These are phyloP conservation scores for Hirtodrosophila duncani DNA, from an alignment of 2,888 invertebrate genomes.

Conservation along the genomic window DNA sequence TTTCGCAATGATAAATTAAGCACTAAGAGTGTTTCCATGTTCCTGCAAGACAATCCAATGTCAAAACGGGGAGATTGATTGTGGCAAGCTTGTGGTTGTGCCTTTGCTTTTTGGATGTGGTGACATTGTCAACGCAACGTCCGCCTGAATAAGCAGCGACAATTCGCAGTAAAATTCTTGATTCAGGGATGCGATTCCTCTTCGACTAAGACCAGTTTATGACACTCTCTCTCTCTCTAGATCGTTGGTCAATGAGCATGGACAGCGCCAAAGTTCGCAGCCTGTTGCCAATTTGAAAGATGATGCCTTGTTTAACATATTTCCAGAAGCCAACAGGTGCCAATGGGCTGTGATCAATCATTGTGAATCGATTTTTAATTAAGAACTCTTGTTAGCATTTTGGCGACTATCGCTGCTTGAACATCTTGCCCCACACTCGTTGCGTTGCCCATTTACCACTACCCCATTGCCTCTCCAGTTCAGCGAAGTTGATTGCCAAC, in stretches of 20 bases:
- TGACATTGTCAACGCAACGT: conserved; percentile 66
- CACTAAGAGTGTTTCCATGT: conserved; percentile 78
- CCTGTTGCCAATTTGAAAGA: conserved; percentile 50
- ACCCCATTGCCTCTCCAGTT: conserved; percentile 18
- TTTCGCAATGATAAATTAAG: conserved; percentile 77
- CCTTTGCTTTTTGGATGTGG: conserved; percentile 5
- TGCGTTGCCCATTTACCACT: conserved; percentile 3
- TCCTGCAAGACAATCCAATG: conserved; percentile 75
- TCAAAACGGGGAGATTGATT: conserved; percentile 76
- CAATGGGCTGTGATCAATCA: conserved; percentile 78
- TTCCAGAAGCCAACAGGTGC: conserved; percentile 79
- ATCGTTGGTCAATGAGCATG: no score
- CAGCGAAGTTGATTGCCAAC: conserved; percentile 54
- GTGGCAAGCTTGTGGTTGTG: conserved; percentile 32
- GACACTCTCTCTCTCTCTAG: conserved; percentile 39
- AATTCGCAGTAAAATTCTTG: conserved; percentile 56
- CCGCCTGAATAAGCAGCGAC: conserved; percentile 51
- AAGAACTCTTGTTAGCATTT: conserved; percentile 78
- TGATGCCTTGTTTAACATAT: conserved; percentile 76
- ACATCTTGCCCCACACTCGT: conserved; percentile 45
- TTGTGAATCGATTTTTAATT: conserved; percentile 78
- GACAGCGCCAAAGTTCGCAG: conserved; percentile 45
- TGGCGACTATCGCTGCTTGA: conserved; percentile 60
- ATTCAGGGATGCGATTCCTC: conserved; percentile 47
- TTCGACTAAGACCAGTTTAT: conserved; percentile 57